Conservation (phyloP, 2,888 invertebrate species). For the Sphaerophoria taeniata region DNA sequence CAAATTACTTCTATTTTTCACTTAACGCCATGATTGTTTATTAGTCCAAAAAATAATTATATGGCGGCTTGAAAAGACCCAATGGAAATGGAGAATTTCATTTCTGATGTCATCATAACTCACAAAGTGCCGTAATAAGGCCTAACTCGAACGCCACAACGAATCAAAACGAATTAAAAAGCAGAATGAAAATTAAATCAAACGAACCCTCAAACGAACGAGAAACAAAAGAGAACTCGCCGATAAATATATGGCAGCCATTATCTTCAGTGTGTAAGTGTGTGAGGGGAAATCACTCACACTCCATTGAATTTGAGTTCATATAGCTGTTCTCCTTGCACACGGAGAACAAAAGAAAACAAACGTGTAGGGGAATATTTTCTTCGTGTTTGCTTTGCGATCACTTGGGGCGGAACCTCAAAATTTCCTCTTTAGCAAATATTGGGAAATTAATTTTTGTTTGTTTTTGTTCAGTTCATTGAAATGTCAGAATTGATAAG, state of each 20-base stretch:
- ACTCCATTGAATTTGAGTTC: not conserved
- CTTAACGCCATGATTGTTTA: too few relatives aligned
- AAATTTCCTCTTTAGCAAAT: slow-evolving; percentile 47
- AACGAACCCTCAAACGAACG: slow-evolving; percentile 47
- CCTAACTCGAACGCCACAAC: slow-evolving; percentile 42
- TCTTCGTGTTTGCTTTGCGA: slow-evolving; percentile 59
- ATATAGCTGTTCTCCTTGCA: slow-evolving; percentile 48
- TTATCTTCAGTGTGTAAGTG: slow-evolving; percentile 20
- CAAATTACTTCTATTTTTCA: too few relatives aligned
- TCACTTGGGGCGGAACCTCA: slow-evolving; percentile 67
- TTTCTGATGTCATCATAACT: too few relatives aligned
- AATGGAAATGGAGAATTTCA: too few relatives aligned
- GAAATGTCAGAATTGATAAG: not conserved
- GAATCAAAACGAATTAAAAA: slow-evolving; percentile 59
- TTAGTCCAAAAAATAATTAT: too few relatives aligned
- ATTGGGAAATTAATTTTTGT: slow-evolving; percentile 50
- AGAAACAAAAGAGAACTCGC: not conserved
- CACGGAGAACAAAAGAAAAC: not conserved
- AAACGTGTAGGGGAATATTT: slow-evolving; percentile 38
- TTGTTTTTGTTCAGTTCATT: not conserved
- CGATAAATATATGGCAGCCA: slow-evolving; percentile 42
- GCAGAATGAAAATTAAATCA: slow-evolving; percentile 52
- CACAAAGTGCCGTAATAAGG: not conserved
- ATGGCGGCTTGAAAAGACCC: too few relatives aligned
- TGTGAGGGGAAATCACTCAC: slow-evolving; percentile 45